phyloP scores from a whole-genome alignment of 2,113 vertebrate species.

The Triplophysa dalaica region DNA sequence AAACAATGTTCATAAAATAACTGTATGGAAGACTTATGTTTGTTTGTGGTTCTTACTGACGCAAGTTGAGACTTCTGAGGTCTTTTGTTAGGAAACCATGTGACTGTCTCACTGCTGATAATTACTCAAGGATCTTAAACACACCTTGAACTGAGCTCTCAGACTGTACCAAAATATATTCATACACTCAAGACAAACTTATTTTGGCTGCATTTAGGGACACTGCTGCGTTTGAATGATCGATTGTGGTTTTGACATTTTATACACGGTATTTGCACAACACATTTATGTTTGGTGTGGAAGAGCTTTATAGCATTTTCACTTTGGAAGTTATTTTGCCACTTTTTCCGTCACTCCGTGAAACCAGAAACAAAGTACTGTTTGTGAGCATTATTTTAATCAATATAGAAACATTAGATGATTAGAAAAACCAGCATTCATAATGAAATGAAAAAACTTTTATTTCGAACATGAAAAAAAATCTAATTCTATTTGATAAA shows the following conservation, averaged over 20 bases:
- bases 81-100: slow-evolving; percentile 27
- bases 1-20: slow-evolving; percentile 6
- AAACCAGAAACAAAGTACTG: no score
- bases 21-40: not conserved
- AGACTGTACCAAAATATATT: not conserved
- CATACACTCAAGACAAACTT: not conserved
- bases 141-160: not conserved
- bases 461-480: no score
- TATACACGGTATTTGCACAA: no score
- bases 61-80: slow-evolving; percentile 1
- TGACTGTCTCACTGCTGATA: slow-evolving; percentile 16
- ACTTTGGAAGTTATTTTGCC: no score
- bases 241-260: not conserved
- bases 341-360: no score
- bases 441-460: no score
- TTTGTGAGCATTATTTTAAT: no score
- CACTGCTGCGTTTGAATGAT: not conserved
- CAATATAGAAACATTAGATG: no score
- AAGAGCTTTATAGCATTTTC: no score
- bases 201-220: slow-evolving; percentile 1
- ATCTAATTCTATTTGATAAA: no score
- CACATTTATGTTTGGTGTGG: no score
- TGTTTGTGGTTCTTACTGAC: slow-evolving; percentile 25
- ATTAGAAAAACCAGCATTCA: no score
- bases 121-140: slow-evolving; percentile 33